Conservation (phyloP, 2,113 vertebrate genomes). For the Aptenodytes patagonicus region DNA sequence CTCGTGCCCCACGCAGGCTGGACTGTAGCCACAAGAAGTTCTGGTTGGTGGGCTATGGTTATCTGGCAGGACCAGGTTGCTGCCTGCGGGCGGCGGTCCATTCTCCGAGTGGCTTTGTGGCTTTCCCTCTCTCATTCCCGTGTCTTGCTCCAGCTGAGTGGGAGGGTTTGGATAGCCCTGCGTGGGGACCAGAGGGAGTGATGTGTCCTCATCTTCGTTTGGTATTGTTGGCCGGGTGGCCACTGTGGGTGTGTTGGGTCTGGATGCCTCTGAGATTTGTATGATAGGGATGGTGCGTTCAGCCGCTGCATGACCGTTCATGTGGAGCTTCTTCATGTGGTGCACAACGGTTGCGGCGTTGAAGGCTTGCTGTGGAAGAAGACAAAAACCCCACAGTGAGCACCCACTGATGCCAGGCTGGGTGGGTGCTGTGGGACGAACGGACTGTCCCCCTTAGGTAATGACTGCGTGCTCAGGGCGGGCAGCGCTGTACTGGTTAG, state of each 20-base stretch:
- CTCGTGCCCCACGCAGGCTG: slow-evolving; percentile 60
- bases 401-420: neutral
- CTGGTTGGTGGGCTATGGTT: slow-evolving; percentile 35
- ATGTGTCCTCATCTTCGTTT: neutral
- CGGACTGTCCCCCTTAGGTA: neutral
- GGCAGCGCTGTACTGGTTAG: fast-evolving
- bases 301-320: slow-evolving; percentile 51
- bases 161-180: neutral
- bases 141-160: neutral
- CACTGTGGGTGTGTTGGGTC: neutral
- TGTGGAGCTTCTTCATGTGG: slow-evolving; percentile 91
- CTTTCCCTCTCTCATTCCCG: neutral
- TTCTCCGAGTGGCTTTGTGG: slow-evolving; percentile 7
- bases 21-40: slow-evolving; percentile 66
- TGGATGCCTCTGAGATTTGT: slow-evolving; percentile 33
- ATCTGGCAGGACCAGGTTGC: slow-evolving; percentile 23
- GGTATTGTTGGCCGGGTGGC: neutral
- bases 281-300: neutral
- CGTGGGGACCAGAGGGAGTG: neutral
- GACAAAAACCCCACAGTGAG: neutral
- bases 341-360: slow-evolving; percentile 81
- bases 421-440: neutral
- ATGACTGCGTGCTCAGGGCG: fast-evolving
- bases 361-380: slow-evolving; percentile 84
- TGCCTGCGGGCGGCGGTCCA: neutral